Evolutionary conservation across 2,113 vertebrate species (phyloP).

Genomic region (Aplodontia rufa): DNA sequence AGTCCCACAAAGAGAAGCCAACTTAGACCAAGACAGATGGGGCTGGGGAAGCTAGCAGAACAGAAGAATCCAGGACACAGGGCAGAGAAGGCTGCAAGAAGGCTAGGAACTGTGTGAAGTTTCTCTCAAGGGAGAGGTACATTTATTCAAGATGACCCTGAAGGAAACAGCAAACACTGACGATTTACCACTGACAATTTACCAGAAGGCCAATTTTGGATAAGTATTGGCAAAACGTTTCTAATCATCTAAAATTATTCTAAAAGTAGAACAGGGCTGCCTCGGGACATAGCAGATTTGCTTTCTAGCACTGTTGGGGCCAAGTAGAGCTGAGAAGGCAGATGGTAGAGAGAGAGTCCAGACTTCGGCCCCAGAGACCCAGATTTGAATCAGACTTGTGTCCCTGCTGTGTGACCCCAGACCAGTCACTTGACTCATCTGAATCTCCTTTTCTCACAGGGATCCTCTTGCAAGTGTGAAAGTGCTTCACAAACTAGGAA

Average conservation of each 20-base stretch:
- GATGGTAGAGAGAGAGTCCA: background rate
- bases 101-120: background rate
- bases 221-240: background rate
- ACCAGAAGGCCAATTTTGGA: background rate
- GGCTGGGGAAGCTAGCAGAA: background rate
- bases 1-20: background rate
- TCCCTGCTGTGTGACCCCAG: background rate
- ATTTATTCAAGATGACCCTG: background rate
- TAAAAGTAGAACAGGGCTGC: background rate
- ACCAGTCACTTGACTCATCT: background rate
- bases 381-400: background rate
- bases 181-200: too few species aligned
- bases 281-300: background rate
- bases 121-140: background rate
- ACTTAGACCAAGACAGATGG: background rate
- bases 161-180: background rate
- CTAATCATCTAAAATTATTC: background rate
- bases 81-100: background rate
- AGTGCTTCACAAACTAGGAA: background rate
- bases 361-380: background rate
- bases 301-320: background rate
- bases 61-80: accelerated
- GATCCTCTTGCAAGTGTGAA: background rate
- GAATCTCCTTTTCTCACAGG: background rate
- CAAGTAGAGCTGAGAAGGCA: background rate